Conservation (phyloP, 53 echinoderm and acorn worm species). For the Temnopleurus reevesii region DNA sequence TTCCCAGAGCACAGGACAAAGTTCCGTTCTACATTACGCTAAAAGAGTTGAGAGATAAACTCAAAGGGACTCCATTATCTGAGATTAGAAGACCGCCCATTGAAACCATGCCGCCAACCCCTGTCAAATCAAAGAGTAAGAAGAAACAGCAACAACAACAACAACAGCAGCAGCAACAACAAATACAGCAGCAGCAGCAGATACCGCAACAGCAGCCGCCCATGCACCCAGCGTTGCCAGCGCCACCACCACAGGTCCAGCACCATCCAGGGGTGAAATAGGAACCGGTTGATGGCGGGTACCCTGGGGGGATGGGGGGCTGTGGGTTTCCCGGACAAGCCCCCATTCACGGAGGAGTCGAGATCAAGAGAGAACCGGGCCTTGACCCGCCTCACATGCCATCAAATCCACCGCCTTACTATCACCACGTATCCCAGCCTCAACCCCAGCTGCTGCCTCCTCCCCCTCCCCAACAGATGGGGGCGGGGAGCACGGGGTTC, state of each 20-base stretch:
- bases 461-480: constrained; percentile 44
- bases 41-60: constrained; percentile 92
- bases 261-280: constrained; percentile 40
- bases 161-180: constrained; percentile 52
- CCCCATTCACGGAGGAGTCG: constrained; percentile 42
- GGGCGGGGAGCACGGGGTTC: constrained; percentile 31
- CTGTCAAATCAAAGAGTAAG: constrained; percentile 66
- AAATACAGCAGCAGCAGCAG: constrained; percentile 56
- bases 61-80: constrained; percentile 69
- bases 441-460: constrained; percentile 30
- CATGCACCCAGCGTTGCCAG: constrained; percentile 11
- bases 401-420: constrained; percentile 65
- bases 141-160: constrained; percentile 67
- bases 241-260: constrained; percentile 42
- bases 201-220: constrained; percentile 54
- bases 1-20: constrained; percentile 98
- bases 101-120: constrained; percentile 59
- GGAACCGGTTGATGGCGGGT: constrained; percentile 3
- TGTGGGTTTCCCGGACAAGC: constrained; percentile 19
- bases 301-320: constrained; percentile 38
- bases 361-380: constrained; percentile 54
- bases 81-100: constrained; percentile 60
- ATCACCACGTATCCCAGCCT: constrained; percentile 53
- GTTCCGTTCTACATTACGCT: constrained; percentile 94
- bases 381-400: constrained; percentile 38